A percentile compares a stretch with the other conserved stretches of the same genome.
phyloP scores from a whole-genome alignment of 2,113 vertebrate species.

The Trematomus loennbergii region DNA sequence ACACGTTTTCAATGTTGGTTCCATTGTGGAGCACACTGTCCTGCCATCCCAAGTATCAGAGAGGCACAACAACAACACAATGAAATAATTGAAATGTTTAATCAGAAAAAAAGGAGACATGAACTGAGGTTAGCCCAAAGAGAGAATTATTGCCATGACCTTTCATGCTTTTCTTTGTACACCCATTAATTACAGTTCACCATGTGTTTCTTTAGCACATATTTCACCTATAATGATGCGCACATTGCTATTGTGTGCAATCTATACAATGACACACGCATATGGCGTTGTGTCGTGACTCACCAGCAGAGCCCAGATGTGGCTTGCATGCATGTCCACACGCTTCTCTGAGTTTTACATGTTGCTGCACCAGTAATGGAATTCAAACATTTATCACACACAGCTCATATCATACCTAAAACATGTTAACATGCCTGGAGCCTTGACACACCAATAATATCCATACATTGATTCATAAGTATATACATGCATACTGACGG shows the following conservation, averaged over 20 bases:
- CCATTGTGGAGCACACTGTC: conserved; percentile 33
- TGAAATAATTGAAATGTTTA: conserved; percentile 15
- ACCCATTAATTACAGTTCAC: conserved; percentile 30
- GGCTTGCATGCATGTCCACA: conserved; percentile 38
- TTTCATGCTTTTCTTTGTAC: conserved; percentile 38
- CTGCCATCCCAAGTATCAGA: conserved; percentile 25
- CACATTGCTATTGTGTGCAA: conserved; percentile 42
- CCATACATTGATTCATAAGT: conserved; percentile 43
- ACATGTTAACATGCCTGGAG: conserved; percentile 41
- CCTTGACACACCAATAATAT: conserved; percentile 59
- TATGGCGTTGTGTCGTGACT: conserved; percentile 38
- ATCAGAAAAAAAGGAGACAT: conserved; percentile 22
- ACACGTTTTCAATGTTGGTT: conserved; percentile 20
- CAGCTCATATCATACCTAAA: conserved; percentile 39
- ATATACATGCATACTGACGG: conserved; percentile 38
- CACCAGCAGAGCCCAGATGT: conserved; percentile 56
- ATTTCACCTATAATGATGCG: conserved; percentile 24
- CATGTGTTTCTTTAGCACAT: conserved; percentile 16
- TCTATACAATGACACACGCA: conserved; percentile 38
- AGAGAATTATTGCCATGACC: conserved; percentile 44
- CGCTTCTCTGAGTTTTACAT: conserved; percentile 41
- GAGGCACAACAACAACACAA: conserved; percentile 34
- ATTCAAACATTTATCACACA: conserved; percentile 60
- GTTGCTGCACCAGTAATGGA: conserved; percentile 49
- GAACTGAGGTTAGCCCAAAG: conserved; percentile 49